Percentiles rank a stretch among this genome's conserved stretches.
Conservation (phyloP, 2,888 invertebrate species). For the Tipula confusa region DNA sequence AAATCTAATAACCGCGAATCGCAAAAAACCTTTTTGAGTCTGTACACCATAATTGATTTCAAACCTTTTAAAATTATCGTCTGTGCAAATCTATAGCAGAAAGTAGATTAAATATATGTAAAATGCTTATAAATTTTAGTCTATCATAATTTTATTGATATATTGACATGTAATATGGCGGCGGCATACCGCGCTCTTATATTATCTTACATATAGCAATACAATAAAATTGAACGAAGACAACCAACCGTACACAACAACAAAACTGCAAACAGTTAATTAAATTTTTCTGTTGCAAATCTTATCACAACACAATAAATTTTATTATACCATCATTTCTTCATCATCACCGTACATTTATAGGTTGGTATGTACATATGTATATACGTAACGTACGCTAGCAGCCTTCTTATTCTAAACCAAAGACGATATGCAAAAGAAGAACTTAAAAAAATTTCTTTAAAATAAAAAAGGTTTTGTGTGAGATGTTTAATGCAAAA, state of each 20-base stretch:
- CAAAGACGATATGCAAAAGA: not conserved
- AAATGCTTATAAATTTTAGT: not conserved
- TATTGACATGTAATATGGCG: slow-evolving; percentile 25
- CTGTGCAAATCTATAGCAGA: not conserved
- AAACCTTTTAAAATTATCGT: not conserved
- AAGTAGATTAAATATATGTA: not conserved
- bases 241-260: not conserved
- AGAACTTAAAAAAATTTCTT: not conserved
- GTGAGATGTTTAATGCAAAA: not conserved
- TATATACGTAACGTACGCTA: not conserved
- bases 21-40: not conserved
- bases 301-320: slow-evolving; percentile 16
- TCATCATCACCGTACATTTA: not conserved
- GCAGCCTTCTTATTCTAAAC: not conserved
- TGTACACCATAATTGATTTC: not conserved
- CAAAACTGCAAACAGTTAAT: not conserved
- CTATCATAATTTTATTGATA: slow-evolving; percentile 5
- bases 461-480: not conserved
- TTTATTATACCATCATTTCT: slow-evolving; percentile 25
- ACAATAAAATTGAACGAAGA: not conserved
- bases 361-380: not conserved
- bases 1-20: not conserved
- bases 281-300: slow-evolving; percentile 12
- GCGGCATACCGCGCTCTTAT: not conserved
- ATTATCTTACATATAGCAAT: too few species aligned